Conservation (phyloP, 2,797 vertebrate species). For the Onychomys arenicola region DNA sequence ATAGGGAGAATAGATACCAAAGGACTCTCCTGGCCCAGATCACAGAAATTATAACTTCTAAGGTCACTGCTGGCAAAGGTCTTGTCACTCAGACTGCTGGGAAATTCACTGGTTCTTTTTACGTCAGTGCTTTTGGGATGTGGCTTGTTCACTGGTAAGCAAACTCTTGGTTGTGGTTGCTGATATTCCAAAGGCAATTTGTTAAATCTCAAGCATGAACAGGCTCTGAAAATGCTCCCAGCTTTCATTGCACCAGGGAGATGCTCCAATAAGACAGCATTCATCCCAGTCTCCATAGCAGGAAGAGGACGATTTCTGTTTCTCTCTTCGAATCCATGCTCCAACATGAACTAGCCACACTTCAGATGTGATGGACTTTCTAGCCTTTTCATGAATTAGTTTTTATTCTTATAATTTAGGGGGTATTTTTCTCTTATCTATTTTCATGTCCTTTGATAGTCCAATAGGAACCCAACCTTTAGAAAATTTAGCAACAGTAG, state of each 20-base stretch:
- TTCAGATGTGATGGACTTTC: background rate
- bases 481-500: background rate
- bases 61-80: background rate
- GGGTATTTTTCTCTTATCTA: background rate
- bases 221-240: background rate
- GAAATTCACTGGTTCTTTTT: background rate
- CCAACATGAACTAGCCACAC: fast-evolving
- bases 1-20: fast-evolving
- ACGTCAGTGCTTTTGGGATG: background rate
- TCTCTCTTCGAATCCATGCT: background rate
- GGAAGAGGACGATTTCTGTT: background rate
- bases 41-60: background rate
- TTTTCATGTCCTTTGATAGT: background rate
- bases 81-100: background rate
- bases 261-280: background rate
- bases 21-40: background rate
- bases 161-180: too few species aligned
- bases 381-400: background rate
- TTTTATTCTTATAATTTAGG: background rate
- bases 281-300: background rate
- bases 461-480: background rate
- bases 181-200: background rate
- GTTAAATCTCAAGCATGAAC: background rate
- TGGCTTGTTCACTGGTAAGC: fast-evolving
- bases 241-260: background rate